Evolutionary conservation across 2,797 vertebrate species (phyloP).

Genomic region (Chiroxiphia lanceolata): DNA sequence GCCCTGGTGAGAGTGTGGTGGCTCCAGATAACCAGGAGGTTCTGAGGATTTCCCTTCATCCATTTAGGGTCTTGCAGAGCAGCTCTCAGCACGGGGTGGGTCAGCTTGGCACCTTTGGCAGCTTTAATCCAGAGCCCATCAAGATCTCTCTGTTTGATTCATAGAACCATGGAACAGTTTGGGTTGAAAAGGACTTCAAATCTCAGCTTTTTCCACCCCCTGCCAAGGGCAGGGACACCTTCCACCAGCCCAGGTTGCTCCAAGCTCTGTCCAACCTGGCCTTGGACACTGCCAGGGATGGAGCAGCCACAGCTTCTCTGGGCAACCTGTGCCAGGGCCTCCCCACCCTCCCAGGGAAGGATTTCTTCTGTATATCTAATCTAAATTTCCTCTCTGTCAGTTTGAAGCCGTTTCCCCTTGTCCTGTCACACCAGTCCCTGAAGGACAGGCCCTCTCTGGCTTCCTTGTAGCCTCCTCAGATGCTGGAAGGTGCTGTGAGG

Average conservation of each 20-base stretch:
- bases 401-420: background rate
- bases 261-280: rapidly evolving
- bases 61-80: background rate
- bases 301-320: background rate
- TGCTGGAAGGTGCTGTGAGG: background rate
- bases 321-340: background rate
- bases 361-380: background rate
- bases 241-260: rapidly evolving
- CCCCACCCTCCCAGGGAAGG: rapidly evolving
- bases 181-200: too few species aligned
- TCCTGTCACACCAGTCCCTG: background rate
- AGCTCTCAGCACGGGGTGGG: background rate
- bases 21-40: rapidly evolving
- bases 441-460: background rate
- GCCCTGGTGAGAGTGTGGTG: too few species aligned
- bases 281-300: background rate
- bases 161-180: background rate
- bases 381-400: background rate
- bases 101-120: background rate
- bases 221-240: background rate
- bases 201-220: background rate
- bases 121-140: background rate
- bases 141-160: background rate
- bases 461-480: background rate
- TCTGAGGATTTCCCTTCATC: rapidly evolving